These are phyloP conservation scores for Apodemus agrarius DNA, from an alignment of 2,797 vertebrate genomes.

Conservation along the genomic window DNA sequence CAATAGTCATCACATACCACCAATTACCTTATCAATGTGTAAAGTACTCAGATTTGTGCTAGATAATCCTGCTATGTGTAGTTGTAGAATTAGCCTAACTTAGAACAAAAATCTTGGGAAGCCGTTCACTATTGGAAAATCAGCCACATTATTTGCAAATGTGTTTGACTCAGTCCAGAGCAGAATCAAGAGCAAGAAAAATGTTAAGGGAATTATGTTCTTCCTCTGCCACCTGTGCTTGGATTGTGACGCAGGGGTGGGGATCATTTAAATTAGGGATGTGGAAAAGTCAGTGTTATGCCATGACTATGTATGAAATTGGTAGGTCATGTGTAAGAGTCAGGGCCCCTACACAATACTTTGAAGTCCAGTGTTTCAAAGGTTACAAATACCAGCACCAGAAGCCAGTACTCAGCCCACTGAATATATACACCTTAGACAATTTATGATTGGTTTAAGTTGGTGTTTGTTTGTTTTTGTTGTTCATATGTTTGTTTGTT, in stretches of 20 bases:
- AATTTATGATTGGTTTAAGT: constrained; percentile 24
- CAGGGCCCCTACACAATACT: constrained; percentile 20
- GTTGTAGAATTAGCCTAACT: constrained; percentile 34
- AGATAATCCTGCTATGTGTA: neutral
- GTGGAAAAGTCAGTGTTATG: constrained; percentile 72
- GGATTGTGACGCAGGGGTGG: constrained; percentile 26
- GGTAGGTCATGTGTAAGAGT: constrained; percentile 61
- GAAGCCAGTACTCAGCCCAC: neutral
- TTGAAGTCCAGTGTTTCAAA: constrained; percentile 68
- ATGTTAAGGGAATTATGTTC: neutral
- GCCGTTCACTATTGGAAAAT: neutral
- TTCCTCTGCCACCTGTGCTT: constrained; percentile 63
- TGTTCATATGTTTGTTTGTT: neutral
- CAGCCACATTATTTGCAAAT: constrained; percentile 8
- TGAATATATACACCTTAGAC: neutral
- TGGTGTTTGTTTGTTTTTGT: neutral
- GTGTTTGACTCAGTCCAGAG: neutral
- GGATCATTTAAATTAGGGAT: constrained; percentile 52
- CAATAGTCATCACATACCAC: constrained; percentile 37
- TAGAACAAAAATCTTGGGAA: constrained; percentile 46
- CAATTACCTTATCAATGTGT: constrained; percentile 5
- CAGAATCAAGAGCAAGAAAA: constrained; percentile 43
- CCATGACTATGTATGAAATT: constrained; percentile 72
- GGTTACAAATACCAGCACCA: neutral
- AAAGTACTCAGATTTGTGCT: constrained; percentile 15